Evolutionary conservation across 2,888 invertebrate species (phyloP).

Genomic region (Coelopa pilipes): DNA sequence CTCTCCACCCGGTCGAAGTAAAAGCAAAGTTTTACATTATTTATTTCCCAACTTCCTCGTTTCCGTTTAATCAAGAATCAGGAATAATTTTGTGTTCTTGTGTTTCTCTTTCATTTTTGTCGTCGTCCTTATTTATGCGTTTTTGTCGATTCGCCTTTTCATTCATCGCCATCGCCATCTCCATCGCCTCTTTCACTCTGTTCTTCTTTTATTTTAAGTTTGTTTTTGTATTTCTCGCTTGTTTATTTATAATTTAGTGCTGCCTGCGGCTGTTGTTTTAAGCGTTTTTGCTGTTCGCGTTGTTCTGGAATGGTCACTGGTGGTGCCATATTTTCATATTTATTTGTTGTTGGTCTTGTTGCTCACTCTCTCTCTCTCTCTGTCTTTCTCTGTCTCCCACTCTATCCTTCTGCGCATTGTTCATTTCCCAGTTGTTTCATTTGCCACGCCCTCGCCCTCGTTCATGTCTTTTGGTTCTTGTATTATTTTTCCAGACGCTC

Average conservation of each 20-base stretch:
- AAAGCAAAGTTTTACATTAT: conserved; percentile 16
- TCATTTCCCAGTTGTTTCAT: too few relatives aligned
- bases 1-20: too few relatives aligned
- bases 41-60: background rate
- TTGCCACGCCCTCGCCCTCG: too few relatives aligned
- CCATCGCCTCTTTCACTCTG: background rate
- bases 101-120: conserved; percentile 23
- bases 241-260: background rate
- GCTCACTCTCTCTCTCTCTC: too few relatives aligned
- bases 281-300: too few relatives aligned
- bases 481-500: too few relatives aligned
- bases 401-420: too few relatives aligned
- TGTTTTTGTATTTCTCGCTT: background rate
- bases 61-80: background rate
- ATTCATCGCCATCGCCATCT: conserved; percentile 1
- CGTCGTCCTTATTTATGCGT: conserved; percentile 8
- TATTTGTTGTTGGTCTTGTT: background rate
- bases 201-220: background rate
- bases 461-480: too few relatives aligned
- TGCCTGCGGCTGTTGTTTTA: too few relatives aligned
- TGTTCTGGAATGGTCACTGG: too few relatives aligned
- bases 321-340: conserved; percentile 11
- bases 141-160: conserved; percentile 8
- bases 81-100: too few relatives aligned
- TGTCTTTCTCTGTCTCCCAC: too few relatives aligned